These are phyloP conservation scores for Pammene aurita DNA, from an alignment of 2,888 invertebrate genomes.

Conservation along the genomic window DNA sequence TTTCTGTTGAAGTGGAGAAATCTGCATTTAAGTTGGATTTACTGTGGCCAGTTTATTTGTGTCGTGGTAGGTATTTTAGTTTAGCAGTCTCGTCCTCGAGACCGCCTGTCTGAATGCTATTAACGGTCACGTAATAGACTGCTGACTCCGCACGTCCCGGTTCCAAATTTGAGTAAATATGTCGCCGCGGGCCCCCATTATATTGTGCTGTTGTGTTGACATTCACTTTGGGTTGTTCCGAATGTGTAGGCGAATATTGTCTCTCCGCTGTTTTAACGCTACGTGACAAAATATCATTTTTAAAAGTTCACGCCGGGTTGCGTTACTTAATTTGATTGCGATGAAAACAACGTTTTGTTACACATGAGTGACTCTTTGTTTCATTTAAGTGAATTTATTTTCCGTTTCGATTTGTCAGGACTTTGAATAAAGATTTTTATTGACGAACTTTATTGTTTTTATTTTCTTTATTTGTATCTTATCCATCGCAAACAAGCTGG, in stretches of 20 bases:
- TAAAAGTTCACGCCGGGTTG: constrained; percentile 28
- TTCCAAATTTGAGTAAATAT: constrained; percentile 78
- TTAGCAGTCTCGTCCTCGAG: constrained; percentile 21
- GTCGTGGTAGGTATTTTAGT: constrained; percentile 32
- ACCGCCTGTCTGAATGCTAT: constrained; percentile 61
- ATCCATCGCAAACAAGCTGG: not conserved
- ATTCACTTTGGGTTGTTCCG: constrained; percentile 65
- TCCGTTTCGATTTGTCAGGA: constrained; percentile 12
- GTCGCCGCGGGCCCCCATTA: constrained; percentile 64
- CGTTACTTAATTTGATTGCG: constrained; percentile 28
- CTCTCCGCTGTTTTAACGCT: constrained; percentile 57
- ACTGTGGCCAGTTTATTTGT: constrained; percentile 31
- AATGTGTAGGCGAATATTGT: constrained; percentile 55
- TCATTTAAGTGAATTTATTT: constrained; percentile 19
- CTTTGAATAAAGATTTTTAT: not conserved
- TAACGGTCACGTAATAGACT: constrained; percentile 77
- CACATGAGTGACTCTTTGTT: constrained; percentile 21
- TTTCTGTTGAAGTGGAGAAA: not conserved
- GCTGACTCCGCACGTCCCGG: constrained; percentile 71
- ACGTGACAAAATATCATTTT: constrained; percentile 33
- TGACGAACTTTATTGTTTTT: not conserved
- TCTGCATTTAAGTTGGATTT: constrained; percentile 5
- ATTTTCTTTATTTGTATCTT: not conserved
- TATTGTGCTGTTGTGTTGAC: constrained; percentile 65
- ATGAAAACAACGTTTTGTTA: constrained; percentile 21